Evolutionary conservation across 2,113 vertebrate genomes (phyloP), one percentile per base, ranked within the genome.

Genomic region (Laterallus jamaicensis): DNA sequence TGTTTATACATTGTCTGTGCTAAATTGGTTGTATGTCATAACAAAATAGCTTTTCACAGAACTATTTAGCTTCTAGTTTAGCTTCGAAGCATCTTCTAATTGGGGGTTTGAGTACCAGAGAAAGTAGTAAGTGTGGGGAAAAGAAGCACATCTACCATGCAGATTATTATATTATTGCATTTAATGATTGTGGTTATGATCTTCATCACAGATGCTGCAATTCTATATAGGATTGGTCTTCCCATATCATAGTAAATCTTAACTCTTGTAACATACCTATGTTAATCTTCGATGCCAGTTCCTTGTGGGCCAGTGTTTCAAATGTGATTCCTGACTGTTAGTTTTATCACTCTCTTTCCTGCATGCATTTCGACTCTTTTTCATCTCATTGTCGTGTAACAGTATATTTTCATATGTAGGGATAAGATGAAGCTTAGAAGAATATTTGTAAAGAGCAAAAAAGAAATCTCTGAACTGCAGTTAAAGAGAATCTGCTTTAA

Each of bases 401-500:
- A 15, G 15, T 67, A 3, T 56, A 60, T 81, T 91, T 96, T 88
- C 60, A 31, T 84, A 25, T 26, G 13, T 81, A 37, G 11, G 17
- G 50, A 7, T 50, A 74, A 79, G 37, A 55, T 24, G 50, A 80
- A 67, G 7, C 35, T 42, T n/a, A 3, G 15, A 74, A 87, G 31
- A 93, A 18, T 80, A 47, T 59, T 66, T 86, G 17, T 63, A 35
- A 42, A 47, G 70, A 70, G 28, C 28, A 66, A 39, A 69, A 58
- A 92, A 35, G 16, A 82, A 85, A 85, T 62, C 8, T 78, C 62
- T 85, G 71, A 67, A 54, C 68, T 86, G 29, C 3, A 37, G n/a
- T 80, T 56, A 63, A 82, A 95, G 32, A 69, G 31, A 89, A 85
- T 87, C 37, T 90, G 31, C 39, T 94, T 87, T 85, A 82, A 82